These are phyloP conservation scores for Muntiacus reevesi DNA, from an alignment of 2,113 vertebrate species.

Conservation along the genomic window DNA sequence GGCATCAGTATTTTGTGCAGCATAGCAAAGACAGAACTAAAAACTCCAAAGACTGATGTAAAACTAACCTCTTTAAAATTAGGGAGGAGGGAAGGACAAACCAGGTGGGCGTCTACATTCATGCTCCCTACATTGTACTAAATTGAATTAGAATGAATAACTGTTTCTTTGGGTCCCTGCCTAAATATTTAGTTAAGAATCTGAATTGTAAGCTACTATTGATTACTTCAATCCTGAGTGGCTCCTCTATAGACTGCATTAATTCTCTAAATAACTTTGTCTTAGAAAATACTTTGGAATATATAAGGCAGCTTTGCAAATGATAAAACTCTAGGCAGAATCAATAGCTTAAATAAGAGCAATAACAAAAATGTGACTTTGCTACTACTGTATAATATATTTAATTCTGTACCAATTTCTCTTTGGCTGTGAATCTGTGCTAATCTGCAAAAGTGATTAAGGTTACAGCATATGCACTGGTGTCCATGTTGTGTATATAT, in stretches of 20 bases:
- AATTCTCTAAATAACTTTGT: neutral
- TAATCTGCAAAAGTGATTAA: neutral
- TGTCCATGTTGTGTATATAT: neutral
- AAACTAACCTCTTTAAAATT: constrained; percentile 55
- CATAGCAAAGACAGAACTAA: neutral
- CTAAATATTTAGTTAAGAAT: neutral
- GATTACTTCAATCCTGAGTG: neutral
- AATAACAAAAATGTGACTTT: neutral
- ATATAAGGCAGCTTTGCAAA: neutral
- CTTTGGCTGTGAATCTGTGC: neutral
- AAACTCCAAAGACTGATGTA: constrained; percentile 9
- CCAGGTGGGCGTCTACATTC: neutral
- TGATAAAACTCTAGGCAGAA: neutral
- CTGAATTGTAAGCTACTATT: neutral
- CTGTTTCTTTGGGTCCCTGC: neutral
- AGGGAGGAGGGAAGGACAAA: constrained; percentile 9
- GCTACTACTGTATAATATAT: neutral
- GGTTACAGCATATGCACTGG: neutral
- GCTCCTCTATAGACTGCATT: neutral
- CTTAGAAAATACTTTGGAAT: neutral
- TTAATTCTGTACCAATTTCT: neutral
- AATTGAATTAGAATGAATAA: constrained; percentile 10
- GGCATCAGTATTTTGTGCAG: neutral
- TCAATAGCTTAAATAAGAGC: neutral
- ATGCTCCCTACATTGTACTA: neutral